Percentiles rank a stretch among this genome's conserved stretches.
phyloP scores from a whole-genome alignment of 2,797 vertebrate species.

The Sphaeramia orbicularis region DNA sequence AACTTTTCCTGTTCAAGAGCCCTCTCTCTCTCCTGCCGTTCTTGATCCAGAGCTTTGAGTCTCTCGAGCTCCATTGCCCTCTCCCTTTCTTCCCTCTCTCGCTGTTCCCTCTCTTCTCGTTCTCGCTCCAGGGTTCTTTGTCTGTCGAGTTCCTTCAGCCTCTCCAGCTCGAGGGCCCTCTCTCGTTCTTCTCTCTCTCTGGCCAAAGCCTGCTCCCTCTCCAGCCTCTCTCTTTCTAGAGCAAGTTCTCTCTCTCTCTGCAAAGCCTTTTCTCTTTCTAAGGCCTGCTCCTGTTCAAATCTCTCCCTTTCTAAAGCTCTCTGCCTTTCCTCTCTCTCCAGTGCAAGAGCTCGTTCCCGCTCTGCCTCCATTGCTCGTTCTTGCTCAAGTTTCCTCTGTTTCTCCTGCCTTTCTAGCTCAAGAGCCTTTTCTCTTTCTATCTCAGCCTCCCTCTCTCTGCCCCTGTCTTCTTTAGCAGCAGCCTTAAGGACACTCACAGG shows the following conservation, averaged over 20 bases:
- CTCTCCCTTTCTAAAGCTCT: slow-evolving; percentile 67
- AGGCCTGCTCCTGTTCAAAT: slow-evolving; percentile 71
- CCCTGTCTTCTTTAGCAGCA: slow-evolving; percentile 66
- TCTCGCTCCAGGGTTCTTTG: slow-evolving; percentile 67
- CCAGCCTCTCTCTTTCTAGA: slow-evolving; percentile 20
- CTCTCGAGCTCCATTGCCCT: slow-evolving; percentile 63
- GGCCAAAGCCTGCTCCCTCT: slow-evolving; percentile 59
- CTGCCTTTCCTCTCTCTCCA: slow-evolving; percentile 67
- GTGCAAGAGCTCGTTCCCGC: slow-evolving; percentile 52
- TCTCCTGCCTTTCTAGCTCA: slow-evolving; percentile 72
- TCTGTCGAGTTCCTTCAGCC: slow-evolving; percentile 67
- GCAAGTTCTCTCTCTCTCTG: slow-evolving; percentile 53
- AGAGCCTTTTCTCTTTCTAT: slow-evolving; percentile 62
- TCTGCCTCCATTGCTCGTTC: slow-evolving; percentile 65
- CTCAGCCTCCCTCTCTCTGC: slow-evolving; percentile 62
- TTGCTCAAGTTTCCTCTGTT: slow-evolving; percentile 68
- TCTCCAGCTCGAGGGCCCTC: slow-evolving; percentile 69
- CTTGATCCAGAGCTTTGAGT: slow-evolving; percentile 50
- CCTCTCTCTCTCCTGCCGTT: slow-evolving; percentile 50
- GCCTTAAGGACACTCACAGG: slow-evolving; percentile 77
- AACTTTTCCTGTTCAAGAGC: slow-evolving; percentile 57
- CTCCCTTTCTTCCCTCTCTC: slow-evolving; percentile 63
- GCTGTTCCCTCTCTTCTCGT: slow-evolving; percentile 66
- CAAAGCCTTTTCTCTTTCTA: slow-evolving; percentile 74
- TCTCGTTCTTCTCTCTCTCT: slow-evolving; percentile 36